Conservation (phyloP, 2,113 vertebrate genomes). For the Albula goreensis region DNA sequence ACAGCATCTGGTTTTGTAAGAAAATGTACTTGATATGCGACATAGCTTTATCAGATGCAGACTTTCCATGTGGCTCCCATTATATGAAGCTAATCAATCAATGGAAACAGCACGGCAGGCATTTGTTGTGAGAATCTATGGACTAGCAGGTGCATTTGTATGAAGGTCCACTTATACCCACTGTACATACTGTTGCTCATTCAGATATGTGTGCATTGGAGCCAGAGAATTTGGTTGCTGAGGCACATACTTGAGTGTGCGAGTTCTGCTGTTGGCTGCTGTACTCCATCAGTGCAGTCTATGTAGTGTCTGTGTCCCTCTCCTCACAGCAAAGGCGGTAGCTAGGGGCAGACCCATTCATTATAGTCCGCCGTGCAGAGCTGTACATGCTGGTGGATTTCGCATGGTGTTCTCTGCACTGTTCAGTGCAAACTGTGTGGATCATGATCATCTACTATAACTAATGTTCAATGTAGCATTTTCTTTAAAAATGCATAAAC, state of each 20-base stretch:
- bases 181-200: not conserved
- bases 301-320: not conserved
- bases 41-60: conserved; percentile 21
- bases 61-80: conserved; percentile 35
- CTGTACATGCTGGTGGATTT: not conserved
- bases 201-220: not conserved
- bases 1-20: not conserved
- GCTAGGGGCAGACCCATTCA: not conserved
- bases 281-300: not conserved
- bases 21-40: conserved; percentile 13
- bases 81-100: conserved; percentile 33
- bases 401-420: not conserved
- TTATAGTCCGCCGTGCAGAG: not conserved
- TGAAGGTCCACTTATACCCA: not conserved
- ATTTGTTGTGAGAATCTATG: not conserved
- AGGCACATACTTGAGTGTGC: not conserved
- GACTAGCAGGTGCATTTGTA: conserved; percentile 39
- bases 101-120: conserved; percentile 2
- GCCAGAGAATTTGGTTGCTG: not conserved
- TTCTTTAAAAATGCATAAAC: not conserved
- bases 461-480: not conserved
- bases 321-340: not conserved
- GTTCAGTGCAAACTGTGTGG: not conserved
- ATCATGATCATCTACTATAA: not conserved
- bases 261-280: not conserved